phyloP scores from a whole-genome alignment of 2,888 invertebrate species.

The Philereme vetulata region DNA sequence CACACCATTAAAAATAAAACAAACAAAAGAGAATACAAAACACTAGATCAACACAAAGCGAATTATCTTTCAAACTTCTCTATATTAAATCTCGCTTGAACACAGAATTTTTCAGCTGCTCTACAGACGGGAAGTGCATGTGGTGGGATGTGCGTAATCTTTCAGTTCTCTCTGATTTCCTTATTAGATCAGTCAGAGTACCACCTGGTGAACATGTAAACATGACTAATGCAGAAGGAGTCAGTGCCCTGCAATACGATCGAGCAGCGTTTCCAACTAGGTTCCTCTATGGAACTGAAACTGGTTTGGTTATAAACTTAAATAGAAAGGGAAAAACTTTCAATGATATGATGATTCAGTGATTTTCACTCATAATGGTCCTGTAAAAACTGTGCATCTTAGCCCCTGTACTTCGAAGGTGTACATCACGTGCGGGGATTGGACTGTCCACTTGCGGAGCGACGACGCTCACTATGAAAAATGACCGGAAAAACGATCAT shows the following conservation, averaged over 20 bases:
- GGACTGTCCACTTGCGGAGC: slow-evolving; percentile 86
- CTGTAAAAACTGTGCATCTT: slow-evolving; percentile 85
- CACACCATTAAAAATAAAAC: too few relatives aligned
- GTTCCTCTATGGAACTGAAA: slow-evolving; percentile 64
- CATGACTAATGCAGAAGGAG: slow-evolving; percentile 81
- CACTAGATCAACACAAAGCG: slow-evolving; percentile 83
- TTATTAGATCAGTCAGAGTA: slow-evolving; percentile 83
- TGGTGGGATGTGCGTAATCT: slow-evolving; percentile 88
- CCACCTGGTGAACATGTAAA: slow-evolving; percentile 70
- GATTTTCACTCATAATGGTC: slow-evolving; percentile 82
- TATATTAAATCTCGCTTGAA: slow-evolving; percentile 84
- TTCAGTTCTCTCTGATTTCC: slow-evolving; percentile 79
- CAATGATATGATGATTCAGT: slow-evolving; percentile 83
- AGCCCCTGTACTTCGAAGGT: slow-evolving; percentile 86
- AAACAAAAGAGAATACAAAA: too few relatives aligned
- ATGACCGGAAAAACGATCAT: too few relatives aligned
- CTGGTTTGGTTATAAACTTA: slow-evolving; percentile 78
- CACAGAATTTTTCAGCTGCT: slow-evolving; percentile 84
- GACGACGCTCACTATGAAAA: too few relatives aligned
- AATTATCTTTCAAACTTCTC: slow-evolving; percentile 72
- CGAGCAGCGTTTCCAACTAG: slow-evolving; percentile 86
- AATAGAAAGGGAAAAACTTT: slow-evolving; percentile 87
- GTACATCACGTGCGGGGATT: slow-evolving; percentile 87
- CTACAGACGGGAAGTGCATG: slow-evolving; percentile 84
- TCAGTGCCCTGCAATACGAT: slow-evolving; percentile 86